A percentile compares a stretch with the other conserved stretches of the same genome.
Conservation (phyloP, 1,140 invertebrate genomes). For the Pristionchus pacificus region DNA sequence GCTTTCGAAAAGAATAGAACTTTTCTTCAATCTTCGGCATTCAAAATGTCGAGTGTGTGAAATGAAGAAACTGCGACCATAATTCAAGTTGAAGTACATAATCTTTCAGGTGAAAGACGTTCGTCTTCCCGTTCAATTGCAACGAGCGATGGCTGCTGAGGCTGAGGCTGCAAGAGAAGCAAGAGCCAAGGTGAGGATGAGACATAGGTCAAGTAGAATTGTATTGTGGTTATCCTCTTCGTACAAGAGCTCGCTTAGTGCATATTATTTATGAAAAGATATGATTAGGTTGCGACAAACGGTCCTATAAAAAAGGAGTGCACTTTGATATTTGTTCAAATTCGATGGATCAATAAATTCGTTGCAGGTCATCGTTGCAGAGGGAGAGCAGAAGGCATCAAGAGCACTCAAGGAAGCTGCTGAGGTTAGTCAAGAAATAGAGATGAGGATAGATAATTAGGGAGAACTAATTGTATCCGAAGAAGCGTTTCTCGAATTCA, state of each 20-base stretch:
- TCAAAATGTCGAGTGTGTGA: too few species aligned
- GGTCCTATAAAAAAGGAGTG: conserved; percentile 14
- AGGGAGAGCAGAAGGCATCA: conserved; percentile 61
- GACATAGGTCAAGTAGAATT: not conserved
- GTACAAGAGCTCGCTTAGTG: not conserved
- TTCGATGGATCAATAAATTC: not conserved
- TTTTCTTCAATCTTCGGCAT: too few species aligned
- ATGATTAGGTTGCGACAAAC: conserved; percentile 12
- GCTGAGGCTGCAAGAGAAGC: conserved; percentile 56
- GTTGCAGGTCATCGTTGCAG: conserved; percentile 59
- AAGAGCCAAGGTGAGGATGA: conserved; percentile 50
- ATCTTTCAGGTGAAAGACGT: conserved; percentile 57
- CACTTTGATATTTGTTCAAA: not conserved
- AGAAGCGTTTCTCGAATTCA: too few species aligned
- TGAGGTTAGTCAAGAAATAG: conserved; percentile 41
- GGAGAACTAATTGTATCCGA: too few species aligned
- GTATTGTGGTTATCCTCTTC: not conserved
- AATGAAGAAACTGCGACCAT: too few species aligned
- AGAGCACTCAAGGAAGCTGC: conserved; percentile 60
- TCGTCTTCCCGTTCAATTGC: conserved; percentile 47
- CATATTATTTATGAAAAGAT: too few species aligned
- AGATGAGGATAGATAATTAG: not conserved
- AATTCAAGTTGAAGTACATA: conserved; percentile 44
- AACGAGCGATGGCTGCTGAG: conserved; percentile 48
- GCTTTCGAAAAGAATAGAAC: too few species aligned